Percentiles rank a stretch among this genome's conserved stretches.
Evolutionary conservation across 2,888 invertebrate species (phyloP).

Genomic region (Drosophila vallismaia): DNA sequence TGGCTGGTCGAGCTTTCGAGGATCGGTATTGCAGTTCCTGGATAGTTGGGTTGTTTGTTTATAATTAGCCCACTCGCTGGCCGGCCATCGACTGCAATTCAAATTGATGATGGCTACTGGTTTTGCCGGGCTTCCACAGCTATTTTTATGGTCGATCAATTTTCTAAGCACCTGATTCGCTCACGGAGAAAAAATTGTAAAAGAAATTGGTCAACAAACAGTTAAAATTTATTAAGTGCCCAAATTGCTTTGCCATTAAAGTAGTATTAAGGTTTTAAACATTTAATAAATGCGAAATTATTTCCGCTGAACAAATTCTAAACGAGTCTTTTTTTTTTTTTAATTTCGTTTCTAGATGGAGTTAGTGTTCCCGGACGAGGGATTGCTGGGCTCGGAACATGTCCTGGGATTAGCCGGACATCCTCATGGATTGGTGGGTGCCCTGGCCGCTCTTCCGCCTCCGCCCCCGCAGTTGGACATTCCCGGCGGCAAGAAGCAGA

Average conservation of each 20-base stretch:
- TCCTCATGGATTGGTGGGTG: constrained; percentile 51
- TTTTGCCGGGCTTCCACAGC: constrained; percentile 52
- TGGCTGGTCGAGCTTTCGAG: constrained; percentile 4
- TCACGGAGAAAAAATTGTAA: constrained; percentile 6
- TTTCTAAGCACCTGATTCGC: constrained; percentile 56
- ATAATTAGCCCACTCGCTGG: constrained; percentile 67
- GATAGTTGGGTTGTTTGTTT: constrained; percentile 64
- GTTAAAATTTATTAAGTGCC: constrained; percentile 3
- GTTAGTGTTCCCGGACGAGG: constrained; percentile 77
- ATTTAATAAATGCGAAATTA: not conserved
- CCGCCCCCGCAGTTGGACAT: constrained; percentile 85
- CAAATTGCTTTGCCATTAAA: constrained; percentile 1
- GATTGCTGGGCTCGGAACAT: constrained; percentile 21
- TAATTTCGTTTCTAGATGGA: constrained; percentile 75
- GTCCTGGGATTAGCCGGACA: constrained; percentile 46
- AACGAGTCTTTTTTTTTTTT: constrained; percentile 39
- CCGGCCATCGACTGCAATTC: constrained; percentile 52
- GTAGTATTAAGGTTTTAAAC: not conserved
- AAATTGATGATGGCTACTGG: constrained; percentile 74
- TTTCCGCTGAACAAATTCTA: constrained; percentile 51
- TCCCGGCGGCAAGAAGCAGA: constrained; percentile 86
- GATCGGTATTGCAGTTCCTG: constrained; percentile 20
- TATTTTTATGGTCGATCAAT: constrained; percentile 73
- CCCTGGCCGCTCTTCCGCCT: constrained; percentile 54
- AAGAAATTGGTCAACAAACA: constrained; percentile 4